Conservation (phyloP, 2,113 vertebrate genomes). For the Coryphaenoides rupestris region DNA sequence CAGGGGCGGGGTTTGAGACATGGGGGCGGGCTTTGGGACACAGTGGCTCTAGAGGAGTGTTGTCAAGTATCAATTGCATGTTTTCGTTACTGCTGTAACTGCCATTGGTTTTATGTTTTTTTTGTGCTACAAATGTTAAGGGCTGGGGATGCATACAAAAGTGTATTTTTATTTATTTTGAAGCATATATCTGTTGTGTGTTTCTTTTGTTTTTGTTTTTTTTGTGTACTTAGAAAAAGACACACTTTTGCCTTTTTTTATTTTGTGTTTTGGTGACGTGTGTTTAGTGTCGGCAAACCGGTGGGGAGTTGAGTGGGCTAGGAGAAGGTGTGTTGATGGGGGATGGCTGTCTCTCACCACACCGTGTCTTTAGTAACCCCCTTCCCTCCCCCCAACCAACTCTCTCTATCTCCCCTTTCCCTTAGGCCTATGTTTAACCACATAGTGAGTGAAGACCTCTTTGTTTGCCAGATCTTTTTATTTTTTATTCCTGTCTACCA, state of each 20-base stretch:
- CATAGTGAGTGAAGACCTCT: too few relatives aligned
- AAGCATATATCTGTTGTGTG: slow-evolving; percentile 53
- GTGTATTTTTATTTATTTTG: slow-evolving; percentile 76
- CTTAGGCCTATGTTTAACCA: too few relatives aligned
- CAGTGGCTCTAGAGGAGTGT: slow-evolving; percentile 64
- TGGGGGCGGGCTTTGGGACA: slow-evolving; percentile 39
- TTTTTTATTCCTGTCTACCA: slow-evolving; percentile 55
- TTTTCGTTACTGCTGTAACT: slow-evolving; percentile 72
- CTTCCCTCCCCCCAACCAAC: too few relatives aligned
- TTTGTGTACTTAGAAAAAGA: slow-evolving; percentile 62
- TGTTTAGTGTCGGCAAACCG: too few relatives aligned
- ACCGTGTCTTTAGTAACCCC: slow-evolving; percentile 17
- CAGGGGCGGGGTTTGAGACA: slow-evolving; percentile 25
- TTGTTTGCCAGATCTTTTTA: neutral
- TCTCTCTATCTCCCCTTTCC: too few relatives aligned
- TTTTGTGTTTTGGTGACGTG: neutral
- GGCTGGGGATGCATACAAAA: slow-evolving; percentile 57
- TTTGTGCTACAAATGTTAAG: slow-evolving; percentile 23
- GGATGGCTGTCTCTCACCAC: neutral
- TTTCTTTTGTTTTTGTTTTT: slow-evolving; percentile 37
- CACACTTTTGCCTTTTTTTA: slow-evolving; percentile 54
- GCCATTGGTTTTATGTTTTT: slow-evolving; percentile 58
- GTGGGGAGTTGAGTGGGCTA: too few relatives aligned
- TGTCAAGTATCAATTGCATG: slow-evolving; percentile 74
- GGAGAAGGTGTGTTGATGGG: too few relatives aligned